A percentile compares a stretch with the other conserved stretches of the same genome.
These are phyloP conservation scores for Poecilia gillii DNA, from an alignment of 2,797 vertebrate genomes.

Conservation along the genomic window DNA sequence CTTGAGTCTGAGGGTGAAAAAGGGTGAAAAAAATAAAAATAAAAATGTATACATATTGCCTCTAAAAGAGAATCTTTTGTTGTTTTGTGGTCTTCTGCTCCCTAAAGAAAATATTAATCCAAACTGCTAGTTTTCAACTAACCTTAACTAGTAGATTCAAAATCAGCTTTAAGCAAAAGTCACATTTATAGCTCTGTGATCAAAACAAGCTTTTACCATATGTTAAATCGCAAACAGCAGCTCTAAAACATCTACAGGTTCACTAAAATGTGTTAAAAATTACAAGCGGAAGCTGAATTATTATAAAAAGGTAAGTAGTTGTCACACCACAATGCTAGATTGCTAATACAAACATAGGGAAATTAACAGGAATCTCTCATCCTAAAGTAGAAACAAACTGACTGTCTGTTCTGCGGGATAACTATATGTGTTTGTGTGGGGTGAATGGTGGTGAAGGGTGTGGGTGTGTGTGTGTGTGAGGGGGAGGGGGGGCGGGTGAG, in stretches of 20 bases:
- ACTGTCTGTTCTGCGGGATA: conserved; percentile 64
- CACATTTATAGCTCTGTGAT: conserved; percentile 74
- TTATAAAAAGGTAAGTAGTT: conserved; percentile 73
- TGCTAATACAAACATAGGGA: conserved; percentile 72
- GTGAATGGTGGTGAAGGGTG: conserved; percentile 6
- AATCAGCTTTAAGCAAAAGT: conserved; percentile 69
- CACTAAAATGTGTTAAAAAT: conserved; percentile 73
- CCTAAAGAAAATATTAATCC: conserved; percentile 67
- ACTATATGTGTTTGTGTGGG: conserved; percentile 40
- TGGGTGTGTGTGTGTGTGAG: neutral
- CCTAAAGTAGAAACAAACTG: conserved; percentile 69
- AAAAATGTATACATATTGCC: conserved; percentile 20
- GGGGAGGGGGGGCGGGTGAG: neutral
- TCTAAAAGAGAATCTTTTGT: conserved; percentile 59
- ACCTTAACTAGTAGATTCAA: conserved; percentile 68
- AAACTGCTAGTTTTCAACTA: conserved; percentile 67
- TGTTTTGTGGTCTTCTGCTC: conserved; percentile 72
- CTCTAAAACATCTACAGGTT: conserved; percentile 67
- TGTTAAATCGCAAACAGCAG: conserved; percentile 74
- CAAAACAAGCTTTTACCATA: conserved; percentile 67
- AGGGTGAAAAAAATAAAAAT: conserved; percentile 43
- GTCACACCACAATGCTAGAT: conserved; percentile 80
- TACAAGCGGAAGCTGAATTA: conserved; percentile 76
- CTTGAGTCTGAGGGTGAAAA: conserved; percentile 66
- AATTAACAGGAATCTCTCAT: conserved; percentile 73